Percentiles rank a stretch among this genome's conserved stretches.
phyloP scores from a whole-genome alignment of 2,113 vertebrate species.

The Scortum barcoo region DNA sequence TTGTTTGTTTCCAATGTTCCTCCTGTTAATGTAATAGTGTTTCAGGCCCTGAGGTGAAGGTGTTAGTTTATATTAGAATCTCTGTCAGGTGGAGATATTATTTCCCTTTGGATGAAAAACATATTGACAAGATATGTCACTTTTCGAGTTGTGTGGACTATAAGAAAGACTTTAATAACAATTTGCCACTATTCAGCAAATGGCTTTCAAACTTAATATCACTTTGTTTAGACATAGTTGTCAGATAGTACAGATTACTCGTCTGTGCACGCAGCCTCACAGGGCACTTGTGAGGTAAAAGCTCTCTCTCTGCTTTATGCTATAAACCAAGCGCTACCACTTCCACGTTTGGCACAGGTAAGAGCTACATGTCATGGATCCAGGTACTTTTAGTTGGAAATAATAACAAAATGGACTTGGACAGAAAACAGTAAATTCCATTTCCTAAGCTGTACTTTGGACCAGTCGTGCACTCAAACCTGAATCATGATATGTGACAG shows the following conservation, averaged over 20 bases:
- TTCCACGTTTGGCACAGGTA: conserved; percentile 3
- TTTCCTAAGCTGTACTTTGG: conserved; percentile 10
- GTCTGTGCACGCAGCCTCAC: neutral
- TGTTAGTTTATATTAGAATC: conserved; percentile 56
- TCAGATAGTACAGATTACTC: neutral
- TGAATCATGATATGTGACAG: conserved; percentile 10
- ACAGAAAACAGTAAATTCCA: neutral
- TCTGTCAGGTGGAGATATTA: conserved; percentile 51
- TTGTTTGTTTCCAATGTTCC: conserved; percentile 65
- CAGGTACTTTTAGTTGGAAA: conserved; percentile 15
- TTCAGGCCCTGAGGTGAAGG: conserved; percentile 54
- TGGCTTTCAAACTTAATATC: conserved; percentile 34
- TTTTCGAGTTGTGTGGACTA: conserved; percentile 2
- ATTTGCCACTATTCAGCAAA: conserved; percentile 25
- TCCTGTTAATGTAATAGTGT: conserved; percentile 51
- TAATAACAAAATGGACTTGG: conserved; percentile 23
- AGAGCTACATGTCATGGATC: conserved; percentile 21
- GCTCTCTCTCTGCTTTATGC: neutral
- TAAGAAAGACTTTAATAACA: conserved; percentile 35
- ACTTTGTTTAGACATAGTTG: conserved; percentile 4
- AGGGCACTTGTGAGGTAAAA: neutral
- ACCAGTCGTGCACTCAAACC: conserved; percentile 10
- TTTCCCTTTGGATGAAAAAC: conserved; percentile 64
- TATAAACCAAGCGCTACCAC: neutral
- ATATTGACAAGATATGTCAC: conserved; percentile 58